Evolutionary conservation across 2,797 vertebrate species (phyloP), one percentile per base, ranked within the genome.

Genomic region (Coluber constrictor): DNA sequence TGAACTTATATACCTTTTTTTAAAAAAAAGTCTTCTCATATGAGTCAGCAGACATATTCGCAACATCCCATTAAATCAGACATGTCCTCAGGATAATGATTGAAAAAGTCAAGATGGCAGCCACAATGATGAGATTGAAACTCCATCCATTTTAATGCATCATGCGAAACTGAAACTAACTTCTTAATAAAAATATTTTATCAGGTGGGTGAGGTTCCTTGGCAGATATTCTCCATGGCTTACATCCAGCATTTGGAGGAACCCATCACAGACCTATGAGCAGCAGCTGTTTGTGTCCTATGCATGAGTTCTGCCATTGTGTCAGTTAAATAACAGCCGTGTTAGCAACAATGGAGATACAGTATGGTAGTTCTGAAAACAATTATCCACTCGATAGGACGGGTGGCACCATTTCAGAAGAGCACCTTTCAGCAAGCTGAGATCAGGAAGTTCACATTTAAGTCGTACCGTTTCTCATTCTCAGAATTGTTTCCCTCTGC

Each of bases 371-470:
- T 91, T 89, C 51, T 60, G 51, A 63, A 87, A 96, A 91, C 60
- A 55, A 87, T 94, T 95, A 93, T 92, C 54, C 54, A 91, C 57
- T 83, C 74, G 56, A 92, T 60, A 51, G 6, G 9, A 0, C 94
- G 86, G 92, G 92, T 95, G 92, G 90, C 59, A 95, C 92, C 94
- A 94, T 92, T 93, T 8, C 0, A 0, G 93, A 92, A 90, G 96
- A 90, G 27, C 90, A 89, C 94, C 90, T 93, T 94, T 79, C 93
- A 90, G 93, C 94, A 96, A 91, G 93, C 95, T 83, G 74, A 83
- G 94, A 88, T 95, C 95, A 96, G 95, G 94, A 96, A 95, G 60
- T 87, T 94, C 87, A 93, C 89, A 91, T 47, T 96, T 94, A 94
- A 93, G 86, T 95, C 88, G 88, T 90, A 90, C 27, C 0, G 0